Evolutionary conservation across 2,888 invertebrate species (phyloP).

Genomic region (Meganola albula): DNA sequence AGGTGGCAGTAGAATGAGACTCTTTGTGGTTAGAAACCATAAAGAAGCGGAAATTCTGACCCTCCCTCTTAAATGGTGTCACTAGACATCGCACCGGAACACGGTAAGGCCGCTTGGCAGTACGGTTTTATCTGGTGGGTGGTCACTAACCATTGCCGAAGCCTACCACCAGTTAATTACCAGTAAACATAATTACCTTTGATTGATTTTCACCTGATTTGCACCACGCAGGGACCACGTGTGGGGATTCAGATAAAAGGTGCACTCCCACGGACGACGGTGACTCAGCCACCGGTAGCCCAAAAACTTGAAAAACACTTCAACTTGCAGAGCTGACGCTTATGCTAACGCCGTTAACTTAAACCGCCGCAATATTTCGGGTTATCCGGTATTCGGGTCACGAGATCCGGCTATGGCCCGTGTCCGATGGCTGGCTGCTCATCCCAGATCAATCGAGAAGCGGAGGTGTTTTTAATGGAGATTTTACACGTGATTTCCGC

Average conservation of each 20-base stretch:
- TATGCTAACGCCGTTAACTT: slow-evolving; percentile 8
- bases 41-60: no score
- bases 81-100: no score
- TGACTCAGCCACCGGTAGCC: background rate
- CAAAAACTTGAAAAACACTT: background rate
- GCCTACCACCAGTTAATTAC: no score
- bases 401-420: slow-evolving; percentile 59
- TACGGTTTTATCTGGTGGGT: no score
- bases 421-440: slow-evolving; percentile 66
- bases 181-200: background rate
- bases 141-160: no score
- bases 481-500: slow-evolving; percentile 74
- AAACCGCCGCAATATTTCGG: slow-evolving; percentile 32
- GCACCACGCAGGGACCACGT: background rate
- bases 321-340: background rate
- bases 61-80: no score
- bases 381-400: slow-evolving; percentile 61
- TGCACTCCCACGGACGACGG: background rate
- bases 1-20: no score
- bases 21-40: no score
- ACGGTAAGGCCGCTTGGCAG: no score
- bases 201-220: background rate
- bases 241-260: background rate
- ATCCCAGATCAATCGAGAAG: slow-evolving; percentile 65
- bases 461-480: slow-evolving; percentile 67